A percentile compares a stretch with the other conserved stretches of the same genome.
These are phyloP conservation scores for Kuschelorhynchus macadamiae DNA, from an alignment of 2,888 invertebrate genomes.

Conservation along the genomic window DNA sequence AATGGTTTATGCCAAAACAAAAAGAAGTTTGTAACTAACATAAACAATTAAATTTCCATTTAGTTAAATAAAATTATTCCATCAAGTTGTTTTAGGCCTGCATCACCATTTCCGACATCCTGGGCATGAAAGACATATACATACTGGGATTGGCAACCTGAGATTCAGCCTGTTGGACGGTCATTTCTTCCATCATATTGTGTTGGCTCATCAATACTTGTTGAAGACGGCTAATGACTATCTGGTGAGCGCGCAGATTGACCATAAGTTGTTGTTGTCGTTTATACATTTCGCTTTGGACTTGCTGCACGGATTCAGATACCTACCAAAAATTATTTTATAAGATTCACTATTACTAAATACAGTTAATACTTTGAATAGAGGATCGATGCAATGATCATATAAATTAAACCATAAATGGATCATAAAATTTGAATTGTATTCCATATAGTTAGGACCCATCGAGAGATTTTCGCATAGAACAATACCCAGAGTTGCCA, in stretches of 20 bases:
- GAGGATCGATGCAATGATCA: no score
- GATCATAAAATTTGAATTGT: no score
- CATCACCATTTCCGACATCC: conserved; percentile 6
- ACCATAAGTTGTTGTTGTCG: conserved; percentile 15
- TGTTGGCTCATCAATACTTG: conserved; percentile 24
- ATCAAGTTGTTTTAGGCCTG: background rate
- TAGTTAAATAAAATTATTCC: background rate
- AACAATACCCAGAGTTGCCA: no score
- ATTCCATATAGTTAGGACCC: no score
- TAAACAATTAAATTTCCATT: conserved; percentile 1
- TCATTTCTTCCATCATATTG: conserved; percentile 6
- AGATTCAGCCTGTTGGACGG: background rate
- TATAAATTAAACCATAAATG: no score
- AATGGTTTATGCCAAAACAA: conserved; percentile 9
- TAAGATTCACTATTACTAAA: no score
- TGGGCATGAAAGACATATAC: conserved; percentile 8
- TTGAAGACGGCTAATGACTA: conserved; percentile 15
- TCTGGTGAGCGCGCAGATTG: conserved; percentile 12
- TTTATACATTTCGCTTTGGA: conserved; percentile 3
- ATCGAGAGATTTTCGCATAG: no score
- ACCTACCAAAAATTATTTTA: background rate
- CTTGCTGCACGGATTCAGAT: background rate
- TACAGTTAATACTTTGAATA: no score
- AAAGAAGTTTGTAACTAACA: background rate
- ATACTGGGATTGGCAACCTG: background rate